Evolutionary conservation across 2,113 vertebrate species (phyloP).

Genomic region (Salvelinus alpinus): DNA sequence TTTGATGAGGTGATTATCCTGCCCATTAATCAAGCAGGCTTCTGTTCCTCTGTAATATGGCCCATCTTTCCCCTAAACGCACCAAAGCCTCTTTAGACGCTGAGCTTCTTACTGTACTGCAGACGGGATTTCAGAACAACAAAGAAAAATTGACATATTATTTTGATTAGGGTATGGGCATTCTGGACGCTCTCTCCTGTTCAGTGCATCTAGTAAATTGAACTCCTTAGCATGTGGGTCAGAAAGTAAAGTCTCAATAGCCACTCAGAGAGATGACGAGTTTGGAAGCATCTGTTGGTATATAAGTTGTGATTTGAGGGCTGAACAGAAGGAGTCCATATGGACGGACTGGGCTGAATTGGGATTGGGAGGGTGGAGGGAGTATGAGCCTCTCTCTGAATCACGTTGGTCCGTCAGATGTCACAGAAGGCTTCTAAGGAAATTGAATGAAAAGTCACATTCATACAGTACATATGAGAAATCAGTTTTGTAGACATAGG

Average conservation of each 20-base stretch:
- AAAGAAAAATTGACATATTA: too few species aligned
- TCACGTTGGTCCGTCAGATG: not conserved
- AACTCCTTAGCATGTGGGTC: constrained; percentile 72
- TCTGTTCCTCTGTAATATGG: constrained; percentile 90
- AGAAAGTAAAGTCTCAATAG: constrained; percentile 55
- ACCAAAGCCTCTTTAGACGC: constrained; percentile 90
- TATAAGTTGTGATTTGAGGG: constrained; percentile 52
- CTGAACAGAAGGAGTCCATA: constrained; percentile 59
- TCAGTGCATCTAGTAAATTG: constrained; percentile 68
- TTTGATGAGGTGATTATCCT: constrained; percentile 97
- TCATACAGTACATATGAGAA: not conserved
- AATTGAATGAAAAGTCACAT: constrained; percentile 41
- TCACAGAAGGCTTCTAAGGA: constrained; percentile 50
- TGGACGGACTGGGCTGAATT: constrained; percentile 52
- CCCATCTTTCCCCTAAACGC: constrained; percentile 76
- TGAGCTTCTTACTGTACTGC: constrained; percentile 88
- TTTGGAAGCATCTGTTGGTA: constrained; percentile 63
- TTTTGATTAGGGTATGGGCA: constrained; percentile 27
- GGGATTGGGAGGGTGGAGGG: constrained; percentile 23
- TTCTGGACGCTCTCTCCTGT: constrained; percentile 40
- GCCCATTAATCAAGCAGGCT: constrained; percentile 96
- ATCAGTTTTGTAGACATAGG: too few species aligned
- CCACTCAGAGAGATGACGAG: constrained; percentile 51
- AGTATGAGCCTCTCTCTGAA: not conserved
- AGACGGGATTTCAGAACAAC: constrained; percentile 55